Percentiles rank a stretch among this genome's conserved stretches.
Conservation (phyloP, 2,888 invertebrate genomes). For the Pollenia amentaria region DNA sequence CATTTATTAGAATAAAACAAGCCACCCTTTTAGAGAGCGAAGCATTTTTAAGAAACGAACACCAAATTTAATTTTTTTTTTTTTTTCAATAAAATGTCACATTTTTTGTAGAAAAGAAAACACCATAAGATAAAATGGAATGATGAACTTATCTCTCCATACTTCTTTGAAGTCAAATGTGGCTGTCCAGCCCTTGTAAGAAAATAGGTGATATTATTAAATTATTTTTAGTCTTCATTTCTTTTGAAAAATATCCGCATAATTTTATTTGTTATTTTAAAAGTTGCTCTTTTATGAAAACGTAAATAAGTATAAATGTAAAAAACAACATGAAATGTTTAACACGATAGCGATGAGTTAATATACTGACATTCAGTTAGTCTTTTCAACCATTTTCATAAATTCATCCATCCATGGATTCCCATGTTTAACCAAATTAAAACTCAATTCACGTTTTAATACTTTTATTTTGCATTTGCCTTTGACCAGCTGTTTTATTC, state of each 20-base stretch:
- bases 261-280: constrained; percentile 22
- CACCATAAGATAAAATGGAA: no score
- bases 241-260: neutral
- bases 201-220: no score
- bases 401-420: constrained; percentile 14
- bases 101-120: no score
- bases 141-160: no score
- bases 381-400: constrained; percentile 7
- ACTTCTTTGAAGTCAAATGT: no score
- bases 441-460: constrained; percentile 32
- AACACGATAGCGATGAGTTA: constrained; percentile 20
- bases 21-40: no score
- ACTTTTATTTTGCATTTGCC: neutral
- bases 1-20: no score
- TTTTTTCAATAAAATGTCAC: no score
- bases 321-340: neutral
- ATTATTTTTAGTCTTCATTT: neutral
- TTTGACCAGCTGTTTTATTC: constrained; percentile 25
- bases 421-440: constrained; percentile 48
- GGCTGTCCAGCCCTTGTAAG: no score
- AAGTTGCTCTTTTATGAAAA: constrained; percentile 10
- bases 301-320: neutral
- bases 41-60: no score
- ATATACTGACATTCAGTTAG: constrained; percentile 12
- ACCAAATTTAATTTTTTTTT: no score